phyloP scores from a whole-genome alignment of 2,797 vertebrate species.

The Oreochromis grahami region DNA sequence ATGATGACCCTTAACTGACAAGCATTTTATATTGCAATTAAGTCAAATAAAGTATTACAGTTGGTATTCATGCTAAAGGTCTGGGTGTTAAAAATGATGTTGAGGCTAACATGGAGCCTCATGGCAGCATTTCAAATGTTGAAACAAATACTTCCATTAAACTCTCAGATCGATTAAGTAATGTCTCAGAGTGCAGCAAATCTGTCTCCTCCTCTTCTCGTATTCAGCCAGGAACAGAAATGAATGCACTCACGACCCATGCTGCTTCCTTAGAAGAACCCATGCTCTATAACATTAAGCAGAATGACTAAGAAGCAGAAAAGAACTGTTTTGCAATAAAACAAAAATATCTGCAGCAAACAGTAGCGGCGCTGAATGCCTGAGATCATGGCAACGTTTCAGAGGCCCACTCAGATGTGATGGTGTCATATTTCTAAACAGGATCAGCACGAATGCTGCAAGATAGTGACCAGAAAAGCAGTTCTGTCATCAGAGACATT shows the following conservation, averaged over 20 bases:
- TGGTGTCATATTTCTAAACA: background rate
- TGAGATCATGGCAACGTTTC: background rate
- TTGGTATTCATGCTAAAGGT: rapidly evolving
- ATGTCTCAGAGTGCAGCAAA: rapidly evolving
- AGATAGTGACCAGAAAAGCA: background rate
- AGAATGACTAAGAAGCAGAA: background rate
- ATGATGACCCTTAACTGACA: background rate
- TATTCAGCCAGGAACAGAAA: background rate
- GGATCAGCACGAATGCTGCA: too few relatives aligned
- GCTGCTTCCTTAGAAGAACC: background rate
- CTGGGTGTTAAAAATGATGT: background rate
- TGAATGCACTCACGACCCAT: background rate
- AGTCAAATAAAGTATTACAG: background rate
- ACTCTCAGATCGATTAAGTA: background rate
- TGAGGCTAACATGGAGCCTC: background rate
- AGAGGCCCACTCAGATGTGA: background rate
- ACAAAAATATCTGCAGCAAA: background rate
- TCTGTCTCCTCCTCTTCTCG: rapidly evolving
- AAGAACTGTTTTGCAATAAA: background rate
- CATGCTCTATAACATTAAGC: background rate
- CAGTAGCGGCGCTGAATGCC: background rate
- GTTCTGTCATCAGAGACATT: background rate
- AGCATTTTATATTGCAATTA: background rate
- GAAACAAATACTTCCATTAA: background rate
- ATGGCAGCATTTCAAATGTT: background rate